Evolutionary conservation across 2,888 invertebrate genomes (phyloP).

Genomic region (Pterostichus niger): DNA sequence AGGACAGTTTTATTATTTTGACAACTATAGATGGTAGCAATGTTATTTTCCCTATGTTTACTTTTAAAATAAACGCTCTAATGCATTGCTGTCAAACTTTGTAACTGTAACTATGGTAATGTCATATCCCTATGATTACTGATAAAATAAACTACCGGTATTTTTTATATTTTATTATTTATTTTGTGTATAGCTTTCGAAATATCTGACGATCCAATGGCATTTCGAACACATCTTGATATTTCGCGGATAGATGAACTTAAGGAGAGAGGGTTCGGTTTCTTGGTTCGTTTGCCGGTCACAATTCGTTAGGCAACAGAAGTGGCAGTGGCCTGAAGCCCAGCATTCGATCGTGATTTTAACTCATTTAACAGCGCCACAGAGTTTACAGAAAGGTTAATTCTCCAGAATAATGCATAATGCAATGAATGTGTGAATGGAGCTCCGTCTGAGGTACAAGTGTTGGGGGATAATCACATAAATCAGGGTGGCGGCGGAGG

Average conservation of each 20-base stretch:
- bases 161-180: too few species aligned
- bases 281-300: slow-evolving; percentile 50
- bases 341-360: slow-evolving; percentile 61
- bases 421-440: slow-evolving; percentile 68
- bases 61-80: too few species aligned
- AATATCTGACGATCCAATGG: neutral
- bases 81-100: too few species aligned
- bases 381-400: slow-evolving; percentile 66
- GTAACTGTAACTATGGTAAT: too few species aligned
- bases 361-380: slow-evolving; percentile 65
- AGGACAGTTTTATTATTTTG: too few species aligned
- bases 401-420: slow-evolving; percentile 67
- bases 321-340: slow-evolving; percentile 18
- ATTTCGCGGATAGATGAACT: slow-evolving; percentile 29
- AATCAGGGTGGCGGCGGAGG: slow-evolving; percentile 58
- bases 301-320: slow-evolving; percentile 55
- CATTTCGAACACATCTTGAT: slow-evolving; percentile 45
- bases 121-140: too few species aligned
- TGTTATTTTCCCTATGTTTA: too few species aligned
- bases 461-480: slow-evolving; percentile 67
- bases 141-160: too few species aligned
- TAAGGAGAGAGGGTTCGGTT: slow-evolving; percentile 12
- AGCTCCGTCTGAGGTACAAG: slow-evolving; percentile 63
- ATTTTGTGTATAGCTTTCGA: neutral
- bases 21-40: too few species aligned